Base-by-base conservation (phyloP, 1,140 invertebrate genomes). In the Anastrepha obliqua region DNA sequence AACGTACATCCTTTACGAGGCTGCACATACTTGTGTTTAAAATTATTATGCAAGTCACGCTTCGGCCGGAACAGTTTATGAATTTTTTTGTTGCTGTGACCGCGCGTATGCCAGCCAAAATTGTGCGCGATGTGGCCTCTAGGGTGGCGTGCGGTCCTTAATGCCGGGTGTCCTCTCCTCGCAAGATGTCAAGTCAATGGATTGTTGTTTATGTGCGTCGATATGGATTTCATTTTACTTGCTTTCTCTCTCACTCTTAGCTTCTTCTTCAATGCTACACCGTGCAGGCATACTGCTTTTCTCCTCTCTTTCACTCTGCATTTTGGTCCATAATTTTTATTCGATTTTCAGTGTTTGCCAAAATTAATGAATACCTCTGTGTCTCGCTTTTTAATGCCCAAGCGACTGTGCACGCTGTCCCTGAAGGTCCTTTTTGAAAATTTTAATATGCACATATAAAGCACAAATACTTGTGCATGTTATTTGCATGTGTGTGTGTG, bases 21-120 rank as follows among this genome's bases (percentile, higher is more conserved):
- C 42, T 3, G 39, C 44, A 47, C 42, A 47, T 39, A 74, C 81
- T 85, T 29, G 51, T 29, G 13, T 85, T 58, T 58, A 59, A 85
- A 85, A 86, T 86, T 86, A 86, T 86, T 86, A 86, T 86, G 86
- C 86, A 64, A 60, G 86, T 86, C 86, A 86, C 86, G 86, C 86
- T 86, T 86, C 44, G 59, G 62, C 59, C 60, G 62, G n/a, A 65
- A 86, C 59, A n/a, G 60, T 86, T 86, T 86, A 86, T 86, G 86
- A 86, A 64, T 64, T 42, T 62, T 64, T 62, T 55, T 67, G 20
- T 11, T 11, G n/a, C 9, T 67, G 20, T 67, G 6, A 29, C 64
- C 8, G 9, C 9, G 29, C 20, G 9, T 0, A 67, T 29, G 20
- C 7, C 8, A 3, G 64, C 4, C 9, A 39, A 42, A 39, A 67